Base-by-base conservation (phyloP, 2,888 invertebrate species). In the Gari tellinella region DNA sequence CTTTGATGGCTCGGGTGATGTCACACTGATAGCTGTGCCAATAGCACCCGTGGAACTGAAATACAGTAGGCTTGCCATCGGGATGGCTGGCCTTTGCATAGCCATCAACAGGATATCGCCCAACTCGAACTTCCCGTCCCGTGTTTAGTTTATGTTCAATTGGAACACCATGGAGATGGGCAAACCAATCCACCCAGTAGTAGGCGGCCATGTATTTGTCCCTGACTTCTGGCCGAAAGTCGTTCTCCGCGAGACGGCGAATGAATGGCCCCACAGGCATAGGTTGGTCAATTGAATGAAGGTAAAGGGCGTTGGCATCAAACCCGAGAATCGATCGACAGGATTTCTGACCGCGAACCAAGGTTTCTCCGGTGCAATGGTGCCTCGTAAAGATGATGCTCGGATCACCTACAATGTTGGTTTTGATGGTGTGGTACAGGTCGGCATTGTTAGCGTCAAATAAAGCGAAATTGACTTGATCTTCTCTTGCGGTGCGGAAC, bases 251-350 rank as follows among this genome's bases (percentile, higher is more conserved):
- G 3, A 37, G 12, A n/a, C n/a, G n/a, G n/a, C n/a, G n/a, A n/a
- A n/a, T n/a, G n/a, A n/a, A 72, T 8, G 52, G 37, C 7, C 72
- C 72, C 14, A 26, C 51, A 1, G 72, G 65, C 65, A 72, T 72
- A 55, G 64, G 61, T 56, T 72, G 58, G 14, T 55, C 64, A 17
- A 72, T 55, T 3, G 53, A 43, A n/a, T 38, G 55, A 7, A 60
- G 31, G 45, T 72, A 72, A 3, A 65, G 53, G 12, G 65, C 61
- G 48, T 72, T n/a, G n/a, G n/a, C n/a, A n/a, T n/a, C n/a, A n/a
- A n/a, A n/a, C n/a, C n/a, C n/a, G n/a, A n/a, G n/a, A n/a, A n/a
- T n/a, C n/a, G n/a, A n/a, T n/a, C n/a, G n/a, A n/a, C n/a, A n/a
- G n/a, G n/a, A n/a, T n/a, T n/a, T n/a, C n/a, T n/a, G n/a, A n/a